Evolutionary conservation across 2,888 invertebrate genomes (phyloP), one percentile per base, ranked within the genome.

Genomic region (Aquatica leii): DNA sequence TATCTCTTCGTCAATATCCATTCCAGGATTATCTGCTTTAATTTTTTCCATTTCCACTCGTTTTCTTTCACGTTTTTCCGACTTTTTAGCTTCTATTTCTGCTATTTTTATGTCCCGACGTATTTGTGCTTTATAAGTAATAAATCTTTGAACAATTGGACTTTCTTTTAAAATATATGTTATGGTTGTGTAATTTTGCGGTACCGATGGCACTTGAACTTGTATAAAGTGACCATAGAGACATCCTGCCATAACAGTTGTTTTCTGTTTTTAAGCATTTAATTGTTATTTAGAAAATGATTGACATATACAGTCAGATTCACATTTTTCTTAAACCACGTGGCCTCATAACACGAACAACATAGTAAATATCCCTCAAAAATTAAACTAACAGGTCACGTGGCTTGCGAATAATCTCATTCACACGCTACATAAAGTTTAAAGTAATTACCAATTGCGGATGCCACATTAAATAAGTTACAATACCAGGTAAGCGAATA

Each of bases 381-480:
- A n/a, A n/a, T n/a, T n/a, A n/a, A n/a, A n/a, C n/a, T n/a, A n/a
- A n/a, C n/a, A n/a, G n/a, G n/a, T n/a, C n/a, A n/a, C n/a, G n/a
- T n/a, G n/a, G n/a, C n/a, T n/a, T n/a, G n/a, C n/a, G n/a, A n/a
- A n/a, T n/a, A n/a, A n/a, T n/a, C n/a, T n/a, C n/a, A n/a, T n/a
- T n/a, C n/a, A n/a, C n/a, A n/a, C n/a, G n/a, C n/a, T n/a, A n/a
- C n/a, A n/a, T n/a, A n/a, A n/a, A n/a, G n/a, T n/a, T n/a, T n/a
- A n/a, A n/a, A n/a, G n/a, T 24, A 24, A 4, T 24, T 78, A 89
- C 87, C 71, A 82, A 76, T 9, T 77, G 70, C 1, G 86, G 86
- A 73, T 88, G 87, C 92, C 93, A 93, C 9, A 86, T 85, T 74
- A 93, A 84, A 72, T 83, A 89, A 1, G 85, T 86, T 0, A 90